phyloP scores from a whole-genome alignment of 2,113 vertebrate species.

The Oncorhynchus kisutch region DNA sequence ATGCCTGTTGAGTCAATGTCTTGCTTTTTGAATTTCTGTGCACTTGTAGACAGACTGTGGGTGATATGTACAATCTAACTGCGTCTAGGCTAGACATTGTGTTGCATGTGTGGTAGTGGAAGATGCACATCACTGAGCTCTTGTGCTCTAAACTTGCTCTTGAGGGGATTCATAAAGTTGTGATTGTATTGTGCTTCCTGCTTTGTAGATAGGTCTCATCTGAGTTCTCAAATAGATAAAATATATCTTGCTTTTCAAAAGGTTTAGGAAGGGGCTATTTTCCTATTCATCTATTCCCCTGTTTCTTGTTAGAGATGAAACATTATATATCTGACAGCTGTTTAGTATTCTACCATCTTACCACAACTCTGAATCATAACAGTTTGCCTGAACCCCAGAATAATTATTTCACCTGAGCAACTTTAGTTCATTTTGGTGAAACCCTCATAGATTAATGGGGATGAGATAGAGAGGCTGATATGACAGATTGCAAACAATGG shows the following conservation, averaged over 20 bases:
- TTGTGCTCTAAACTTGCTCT: too few species aligned
- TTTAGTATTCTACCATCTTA: constrained; percentile 36
- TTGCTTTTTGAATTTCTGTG: too few species aligned
- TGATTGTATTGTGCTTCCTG: too few species aligned
- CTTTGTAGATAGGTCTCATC: neutral
- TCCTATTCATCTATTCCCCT: neutral
- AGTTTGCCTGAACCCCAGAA: constrained; percentile 26
- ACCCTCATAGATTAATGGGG: neutral
- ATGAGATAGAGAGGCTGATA: neutral
- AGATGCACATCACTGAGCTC: too few species aligned
- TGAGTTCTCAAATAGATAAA: neutral
- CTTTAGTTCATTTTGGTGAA: neutral
- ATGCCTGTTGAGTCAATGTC: too few species aligned
- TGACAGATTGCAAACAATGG: constrained; percentile 8
- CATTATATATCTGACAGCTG: constrained; percentile 28
- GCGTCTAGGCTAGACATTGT: too few species aligned
- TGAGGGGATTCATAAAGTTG: too few species aligned
- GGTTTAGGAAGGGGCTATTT: neutral
- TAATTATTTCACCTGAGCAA: constrained; percentile 34
- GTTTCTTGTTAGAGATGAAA: constrained; percentile 25
- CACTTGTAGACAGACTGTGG: too few species aligned
- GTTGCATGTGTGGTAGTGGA: too few species aligned
- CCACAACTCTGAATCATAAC: constrained; percentile 42
- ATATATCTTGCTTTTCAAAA: neutral
- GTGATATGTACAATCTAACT: too few species aligned